phyloP scores from a whole-genome alignment of 2,113 vertebrate species.

The Crocuta crocuta region DNA sequence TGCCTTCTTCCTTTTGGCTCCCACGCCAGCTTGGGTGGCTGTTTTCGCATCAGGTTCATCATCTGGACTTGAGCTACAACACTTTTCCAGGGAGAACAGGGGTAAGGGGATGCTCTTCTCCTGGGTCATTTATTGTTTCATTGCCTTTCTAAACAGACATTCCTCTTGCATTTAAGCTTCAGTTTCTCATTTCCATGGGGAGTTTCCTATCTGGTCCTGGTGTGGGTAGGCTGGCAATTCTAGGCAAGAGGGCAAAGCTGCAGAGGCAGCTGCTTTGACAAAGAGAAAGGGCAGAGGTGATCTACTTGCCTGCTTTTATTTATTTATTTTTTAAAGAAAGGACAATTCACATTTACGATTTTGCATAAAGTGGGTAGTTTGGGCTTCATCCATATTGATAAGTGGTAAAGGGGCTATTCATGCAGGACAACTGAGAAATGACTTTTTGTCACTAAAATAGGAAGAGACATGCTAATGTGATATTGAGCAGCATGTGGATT shows the following conservation, averaged over 20 bases:
- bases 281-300: conserved; percentile 6
- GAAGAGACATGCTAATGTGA: conserved; percentile 62
- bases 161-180: neutral
- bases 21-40: neutral
- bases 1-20: neutral
- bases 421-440: conserved; percentile 52
- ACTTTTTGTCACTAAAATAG: conserved; percentile 27
- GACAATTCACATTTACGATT: conserved; percentile 4
- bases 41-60: neutral
- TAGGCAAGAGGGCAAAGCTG: neutral
- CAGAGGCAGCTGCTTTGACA: conserved; percentile 39
- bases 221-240: neutral
- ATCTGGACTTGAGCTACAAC: neutral
- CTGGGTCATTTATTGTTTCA: neutral
- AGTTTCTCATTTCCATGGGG: conserved; percentile 47
- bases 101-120: neutral
- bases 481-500: conserved; percentile 67
- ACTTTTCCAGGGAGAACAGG: neutral
- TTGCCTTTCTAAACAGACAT: neutral
- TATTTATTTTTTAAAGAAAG: conserved; percentile 40
- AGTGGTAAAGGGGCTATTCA: conserved; percentile 62
- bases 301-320: conserved; percentile 2
- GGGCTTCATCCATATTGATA: conserved; percentile 59
- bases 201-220: neutral
- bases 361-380: conserved; percentile 30